phyloP scores from a whole-genome alignment of 2,113 vertebrate genomes.

The Turdus rufiventris region DNA sequence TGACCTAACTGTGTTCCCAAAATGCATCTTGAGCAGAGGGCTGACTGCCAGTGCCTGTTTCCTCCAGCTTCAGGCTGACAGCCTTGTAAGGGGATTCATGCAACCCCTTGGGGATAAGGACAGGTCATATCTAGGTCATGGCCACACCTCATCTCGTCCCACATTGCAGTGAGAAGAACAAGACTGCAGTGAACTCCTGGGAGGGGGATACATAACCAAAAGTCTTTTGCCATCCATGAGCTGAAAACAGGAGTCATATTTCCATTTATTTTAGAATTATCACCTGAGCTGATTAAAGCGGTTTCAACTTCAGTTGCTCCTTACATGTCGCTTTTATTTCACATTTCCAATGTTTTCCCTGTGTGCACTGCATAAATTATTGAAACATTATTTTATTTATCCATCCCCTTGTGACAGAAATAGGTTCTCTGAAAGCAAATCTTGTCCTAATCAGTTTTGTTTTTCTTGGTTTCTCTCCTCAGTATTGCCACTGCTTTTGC shows the following conservation, averaged over 20 bases:
- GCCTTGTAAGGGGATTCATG: not conserved
- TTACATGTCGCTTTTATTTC: constrained; percentile 28
- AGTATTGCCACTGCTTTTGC: not conserved
- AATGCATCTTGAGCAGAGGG: not conserved
- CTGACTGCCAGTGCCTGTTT: not conserved
- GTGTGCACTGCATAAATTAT: constrained; percentile 66
- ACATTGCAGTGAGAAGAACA: not conserved
- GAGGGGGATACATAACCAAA: not conserved
- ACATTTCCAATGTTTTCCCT: constrained; percentile 47
- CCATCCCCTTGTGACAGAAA: constrained; percentile 66
- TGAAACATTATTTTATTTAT: constrained; percentile 74
- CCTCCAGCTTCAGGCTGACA: not conserved
- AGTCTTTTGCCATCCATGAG: not conserved
- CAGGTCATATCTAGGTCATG: not conserved
- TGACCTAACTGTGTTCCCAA: not conserved
- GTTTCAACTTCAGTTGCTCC: constrained; percentile 54
- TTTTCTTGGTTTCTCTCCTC: constrained; percentile 62
- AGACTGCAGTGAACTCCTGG: not conserved
- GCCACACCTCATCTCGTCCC: not conserved
- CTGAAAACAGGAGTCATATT: constrained; percentile 39
- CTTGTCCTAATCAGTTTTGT: constrained; percentile 67
- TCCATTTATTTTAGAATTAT: constrained; percentile 69
- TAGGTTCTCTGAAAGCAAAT: constrained; percentile 68
- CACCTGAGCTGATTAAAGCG: constrained; percentile 62
- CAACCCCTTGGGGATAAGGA: not conserved